These are phyloP conservation scores for Eledone cirrhosa DNA, from an alignment of 2,888 invertebrate genomes.

Conservation along the genomic window DNA sequence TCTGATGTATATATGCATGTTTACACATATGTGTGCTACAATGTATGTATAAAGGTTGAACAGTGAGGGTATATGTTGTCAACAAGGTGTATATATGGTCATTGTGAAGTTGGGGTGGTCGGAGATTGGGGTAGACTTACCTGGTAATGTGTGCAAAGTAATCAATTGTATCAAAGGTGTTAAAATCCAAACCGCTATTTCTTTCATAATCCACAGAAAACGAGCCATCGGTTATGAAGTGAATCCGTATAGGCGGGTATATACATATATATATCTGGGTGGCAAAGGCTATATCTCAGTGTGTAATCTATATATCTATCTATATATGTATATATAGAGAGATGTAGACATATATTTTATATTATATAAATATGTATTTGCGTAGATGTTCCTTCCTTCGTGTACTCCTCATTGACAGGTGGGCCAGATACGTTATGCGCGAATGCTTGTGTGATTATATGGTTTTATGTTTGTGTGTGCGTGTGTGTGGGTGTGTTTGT, in stretches of 20 bases:
- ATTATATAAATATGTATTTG: not conserved
- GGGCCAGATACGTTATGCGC: no score
- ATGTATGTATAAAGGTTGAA: no score
- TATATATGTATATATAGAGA: constrained; percentile 1
- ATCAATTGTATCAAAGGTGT: constrained; percentile 14
- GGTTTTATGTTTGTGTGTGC: no score
- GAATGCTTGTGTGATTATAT: no score
- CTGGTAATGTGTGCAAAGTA: constrained; percentile 14
- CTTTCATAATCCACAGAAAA: constrained; percentile 15
- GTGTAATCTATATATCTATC: not conserved
- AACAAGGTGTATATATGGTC: no score
- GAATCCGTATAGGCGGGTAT: not conserved
- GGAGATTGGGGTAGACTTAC: not conserved
- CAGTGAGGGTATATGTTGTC: no score
- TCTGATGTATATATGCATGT: no score
- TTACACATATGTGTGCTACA: no score
- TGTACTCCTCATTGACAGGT: no score
- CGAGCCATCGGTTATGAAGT: constrained; percentile 21
- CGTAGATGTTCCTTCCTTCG: no score
- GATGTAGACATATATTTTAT: not conserved
- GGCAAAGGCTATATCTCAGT: not conserved
- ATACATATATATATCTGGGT: constrained; percentile 24
- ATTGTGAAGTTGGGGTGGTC: no score
- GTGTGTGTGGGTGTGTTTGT: no score
- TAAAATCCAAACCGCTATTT: constrained; percentile 24